Conservation (phyloP, 2,888 invertebrate genomes). For the Brachylomia viminalis region DNA sequence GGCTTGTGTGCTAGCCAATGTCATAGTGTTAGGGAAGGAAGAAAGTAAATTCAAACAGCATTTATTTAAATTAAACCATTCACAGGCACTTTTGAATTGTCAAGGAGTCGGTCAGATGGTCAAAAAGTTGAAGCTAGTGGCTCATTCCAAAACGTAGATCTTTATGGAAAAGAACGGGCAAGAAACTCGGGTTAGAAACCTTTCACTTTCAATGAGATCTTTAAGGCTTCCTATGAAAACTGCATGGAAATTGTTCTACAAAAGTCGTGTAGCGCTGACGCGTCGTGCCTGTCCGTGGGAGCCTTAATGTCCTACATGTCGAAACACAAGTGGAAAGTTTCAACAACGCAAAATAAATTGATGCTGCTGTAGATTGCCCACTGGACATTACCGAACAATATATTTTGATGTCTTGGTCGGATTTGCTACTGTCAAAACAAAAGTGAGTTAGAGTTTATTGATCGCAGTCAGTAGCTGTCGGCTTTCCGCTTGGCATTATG, state of each 20-base stretch:
- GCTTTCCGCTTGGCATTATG: not conserved
- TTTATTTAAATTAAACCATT: no score
- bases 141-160: no score
- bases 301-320: slow-evolving; percentile 10
- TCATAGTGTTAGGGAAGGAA: slow-evolving; percentile 67
- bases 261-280: no score
- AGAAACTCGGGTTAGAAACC: slow-evolving; percentile 7
- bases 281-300: no score
- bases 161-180: no score
- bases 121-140: no score
- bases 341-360: not conserved
- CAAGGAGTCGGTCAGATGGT: no score
- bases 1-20: slow-evolving; percentile 72
- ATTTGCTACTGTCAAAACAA: not conserved
- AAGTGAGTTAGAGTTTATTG: not conserved
- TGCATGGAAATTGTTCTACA: no score
- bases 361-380: not conserved
- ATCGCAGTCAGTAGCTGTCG: not conserved
- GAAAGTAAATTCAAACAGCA: slow-evolving; percentile 29
- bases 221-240: no score
- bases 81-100: no score
- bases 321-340: not conserved
- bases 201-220: slow-evolving; percentile 49
- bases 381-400: not conserved
- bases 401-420: not conserved